Conservation (phyloP, 1,140 invertebrate genomes). For the Lepidurus arcticus region DNA sequence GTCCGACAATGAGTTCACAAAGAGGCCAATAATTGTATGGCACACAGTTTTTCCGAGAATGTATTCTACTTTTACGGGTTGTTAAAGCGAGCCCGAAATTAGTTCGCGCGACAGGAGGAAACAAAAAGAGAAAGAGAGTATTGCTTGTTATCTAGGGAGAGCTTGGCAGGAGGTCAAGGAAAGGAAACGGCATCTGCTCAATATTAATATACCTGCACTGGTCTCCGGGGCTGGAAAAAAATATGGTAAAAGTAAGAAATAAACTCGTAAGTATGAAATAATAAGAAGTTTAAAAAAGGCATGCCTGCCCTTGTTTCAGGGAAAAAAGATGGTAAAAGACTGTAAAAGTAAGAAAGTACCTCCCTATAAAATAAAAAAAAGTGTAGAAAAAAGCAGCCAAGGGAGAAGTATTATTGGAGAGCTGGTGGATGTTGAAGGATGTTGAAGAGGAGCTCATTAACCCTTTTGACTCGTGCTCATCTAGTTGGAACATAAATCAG, state of each 20-base stretch:
- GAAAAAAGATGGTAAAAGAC: no score
- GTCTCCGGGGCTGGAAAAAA: not conserved
- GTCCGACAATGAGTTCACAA: constrained; percentile 9
- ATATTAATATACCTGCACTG: not conserved
- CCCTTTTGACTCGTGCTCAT: constrained; percentile 21
- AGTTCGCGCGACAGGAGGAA: not conserved
- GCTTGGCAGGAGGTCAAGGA: constrained; percentile 13
- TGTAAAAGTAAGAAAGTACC: no score
- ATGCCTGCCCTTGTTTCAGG: no score
- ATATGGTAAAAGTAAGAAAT: not conserved
- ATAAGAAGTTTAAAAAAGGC: no score
- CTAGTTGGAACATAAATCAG: constrained; percentile 14
- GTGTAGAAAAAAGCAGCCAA: not conserved
- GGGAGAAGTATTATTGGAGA: not conserved
- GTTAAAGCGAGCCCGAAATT: not conserved
- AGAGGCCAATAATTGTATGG: not conserved
- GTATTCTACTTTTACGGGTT: not conserved
- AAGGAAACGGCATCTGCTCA: not conserved
- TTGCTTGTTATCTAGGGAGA: not conserved
- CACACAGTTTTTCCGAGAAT: not conserved
- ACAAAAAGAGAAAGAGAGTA: not conserved
- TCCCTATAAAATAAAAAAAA: not conserved
- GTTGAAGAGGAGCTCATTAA: constrained; percentile 16
- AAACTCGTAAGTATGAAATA: no score
- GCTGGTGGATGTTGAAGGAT: not conserved